A percentile compares a stretch with the other conserved stretches of the same genome.
These are phyloP conservation scores for Pan paniscus DNA, from an alignment of 2,113 vertebrate species.

Conservation along the genomic window DNA sequence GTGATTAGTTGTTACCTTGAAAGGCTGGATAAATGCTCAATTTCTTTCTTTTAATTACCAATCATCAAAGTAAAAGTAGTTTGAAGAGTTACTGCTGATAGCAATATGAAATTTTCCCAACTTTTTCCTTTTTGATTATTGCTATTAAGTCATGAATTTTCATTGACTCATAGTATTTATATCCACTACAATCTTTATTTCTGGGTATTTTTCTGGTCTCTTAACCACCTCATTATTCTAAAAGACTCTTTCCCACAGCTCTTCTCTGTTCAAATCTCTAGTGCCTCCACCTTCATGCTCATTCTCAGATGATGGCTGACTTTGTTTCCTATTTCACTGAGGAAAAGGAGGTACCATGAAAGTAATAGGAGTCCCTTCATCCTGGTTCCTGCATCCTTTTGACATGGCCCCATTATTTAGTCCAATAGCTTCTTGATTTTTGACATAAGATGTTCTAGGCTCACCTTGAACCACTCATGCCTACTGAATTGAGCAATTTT, in stretches of 20 bases:
- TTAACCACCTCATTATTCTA: not conserved
- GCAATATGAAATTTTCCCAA: not conserved
- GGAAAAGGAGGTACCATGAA: not conserved
- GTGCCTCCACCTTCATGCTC: not conserved
- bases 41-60: not conserved
- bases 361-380: not conserved
- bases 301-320: not conserved
- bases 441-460: not conserved
- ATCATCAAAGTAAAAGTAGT: not conserved
- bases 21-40: not conserved
- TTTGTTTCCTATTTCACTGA: not conserved
- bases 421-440: not conserved
- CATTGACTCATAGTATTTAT: not conserved
- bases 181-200: not conserved
- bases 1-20: not conserved
- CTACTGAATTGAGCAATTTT: not conserved
- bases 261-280: not conserved
- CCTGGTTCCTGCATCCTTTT: not conserved
- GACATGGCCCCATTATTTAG: not conserved
- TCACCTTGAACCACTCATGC: not conserved
- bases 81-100: not conserved
- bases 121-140: not conserved
- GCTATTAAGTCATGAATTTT: not conserved
- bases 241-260: not conserved
- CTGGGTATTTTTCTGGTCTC: not conserved